phyloP scores from a whole-genome alignment of 2,888 invertebrate genomes.

The Synergus laeviventris region DNA sequence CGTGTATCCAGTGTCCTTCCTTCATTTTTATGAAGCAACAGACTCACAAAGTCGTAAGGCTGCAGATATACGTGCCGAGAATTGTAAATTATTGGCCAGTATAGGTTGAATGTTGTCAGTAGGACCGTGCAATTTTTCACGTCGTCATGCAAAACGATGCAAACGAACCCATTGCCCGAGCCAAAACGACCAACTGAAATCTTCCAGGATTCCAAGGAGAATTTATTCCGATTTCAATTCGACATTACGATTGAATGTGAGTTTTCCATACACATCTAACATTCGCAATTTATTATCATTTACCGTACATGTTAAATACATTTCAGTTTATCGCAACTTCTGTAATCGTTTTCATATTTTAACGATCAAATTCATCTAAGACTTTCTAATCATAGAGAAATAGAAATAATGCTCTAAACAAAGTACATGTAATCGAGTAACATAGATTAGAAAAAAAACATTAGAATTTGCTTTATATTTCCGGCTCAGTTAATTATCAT shows the following conservation, averaged over 20 bases:
- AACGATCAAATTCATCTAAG: neutral
- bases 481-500: too few species aligned
- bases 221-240: neutral
- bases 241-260: neutral
- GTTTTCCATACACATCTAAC: neutral
- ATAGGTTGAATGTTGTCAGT: neutral
- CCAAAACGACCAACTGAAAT: neutral
- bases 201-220: neutral
- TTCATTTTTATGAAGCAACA: neutral
- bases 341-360: neutral
- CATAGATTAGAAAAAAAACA: too few species aligned
- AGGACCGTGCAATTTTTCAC: constrained; percentile 5
- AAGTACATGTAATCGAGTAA: too few species aligned
- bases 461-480: too few species aligned
- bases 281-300: neutral
- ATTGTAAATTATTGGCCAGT: neutral
- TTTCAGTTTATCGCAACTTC: too few species aligned
- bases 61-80: neutral
- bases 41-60: neutral
- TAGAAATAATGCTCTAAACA: neutral
- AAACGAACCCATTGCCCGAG: neutral
- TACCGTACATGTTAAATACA: too few species aligned
- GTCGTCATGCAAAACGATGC: constrained; percentile 2
- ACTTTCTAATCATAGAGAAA: constrained; percentile 1
- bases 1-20: neutral